Evolutionary conservation across 2,888 invertebrate species (phyloP).

Genomic region (Capitulum mitella): DNA sequence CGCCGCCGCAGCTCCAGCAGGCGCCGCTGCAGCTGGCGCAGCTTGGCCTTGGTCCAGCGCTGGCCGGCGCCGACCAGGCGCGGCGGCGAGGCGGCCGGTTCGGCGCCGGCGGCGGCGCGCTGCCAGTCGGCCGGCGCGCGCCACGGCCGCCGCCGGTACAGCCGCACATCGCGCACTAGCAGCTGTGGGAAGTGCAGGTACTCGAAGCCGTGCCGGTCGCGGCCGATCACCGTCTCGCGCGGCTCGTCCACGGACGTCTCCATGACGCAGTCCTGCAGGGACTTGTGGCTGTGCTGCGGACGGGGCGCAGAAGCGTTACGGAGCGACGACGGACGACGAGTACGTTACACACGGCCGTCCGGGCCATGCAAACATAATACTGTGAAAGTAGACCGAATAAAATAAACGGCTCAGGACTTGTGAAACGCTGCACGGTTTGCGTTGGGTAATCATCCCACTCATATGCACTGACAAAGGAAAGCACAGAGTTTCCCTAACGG

Average conservation of each 20-base stretch:
- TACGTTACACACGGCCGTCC: no score
- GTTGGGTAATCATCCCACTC: no score
- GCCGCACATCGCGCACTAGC: conserved; percentile 48
- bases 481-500: no score
- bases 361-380: no score
- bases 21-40: background rate
- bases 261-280: conserved; percentile 49
- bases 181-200: conserved; percentile 53
- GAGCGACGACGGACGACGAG: no score
- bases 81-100: background rate
- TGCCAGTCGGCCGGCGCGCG: background rate
- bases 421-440: no score
- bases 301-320: no score
- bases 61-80: conserved; percentile 9
- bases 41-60: conserved; percentile 18
- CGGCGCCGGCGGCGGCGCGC: background rate
- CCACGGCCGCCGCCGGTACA: conserved; percentile 45
- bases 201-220: conserved; percentile 48
- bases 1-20: background rate
- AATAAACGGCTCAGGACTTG: no score
- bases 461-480: no score
- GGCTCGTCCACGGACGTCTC: conserved; percentile 47
- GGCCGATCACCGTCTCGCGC: conserved; percentile 47
- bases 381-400: no score
- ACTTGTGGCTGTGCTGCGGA: conserved; percentile 49